Conservation (phyloP, 2,113 vertebrate genomes). For the Clupea harengus region DNA sequence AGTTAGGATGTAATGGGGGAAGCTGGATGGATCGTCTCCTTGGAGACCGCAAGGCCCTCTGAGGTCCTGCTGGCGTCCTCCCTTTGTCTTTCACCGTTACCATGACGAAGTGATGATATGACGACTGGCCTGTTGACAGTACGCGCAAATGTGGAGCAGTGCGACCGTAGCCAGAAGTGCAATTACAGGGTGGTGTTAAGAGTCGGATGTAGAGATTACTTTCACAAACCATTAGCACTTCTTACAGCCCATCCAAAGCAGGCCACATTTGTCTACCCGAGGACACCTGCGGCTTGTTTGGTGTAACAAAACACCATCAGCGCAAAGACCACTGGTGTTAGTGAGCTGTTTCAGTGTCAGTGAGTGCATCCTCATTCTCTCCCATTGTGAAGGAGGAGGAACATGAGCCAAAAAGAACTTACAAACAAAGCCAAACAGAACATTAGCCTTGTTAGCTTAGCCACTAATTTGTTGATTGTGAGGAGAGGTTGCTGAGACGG, state of each 20-base stretch:
- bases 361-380: neutral
- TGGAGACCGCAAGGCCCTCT: neutral
- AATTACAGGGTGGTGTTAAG: conserved; percentile 1
- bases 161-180: neutral
- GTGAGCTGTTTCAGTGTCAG: neutral
- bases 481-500: too few relatives aligned
- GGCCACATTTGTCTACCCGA: neutral
- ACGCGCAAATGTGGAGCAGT: neutral
- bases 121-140: neutral
- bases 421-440: neutral
- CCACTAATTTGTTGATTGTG: neutral
- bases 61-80: neutral
- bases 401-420: neutral
- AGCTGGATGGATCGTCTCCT: neutral
- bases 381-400: neutral
- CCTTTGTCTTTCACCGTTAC: neutral
- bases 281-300: neutral
- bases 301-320: neutral
- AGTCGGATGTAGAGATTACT: neutral
- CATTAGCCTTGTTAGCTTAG: neutral
- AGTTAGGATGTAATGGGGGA: neutral
- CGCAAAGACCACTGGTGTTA: neutral
- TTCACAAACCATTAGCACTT: neutral
- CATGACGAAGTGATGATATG: conserved; percentile 5
- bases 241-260: neutral